phyloP scores from a whole-genome alignment of 2,888 invertebrate genomes.

The Sarcophaga variegata region DNA sequence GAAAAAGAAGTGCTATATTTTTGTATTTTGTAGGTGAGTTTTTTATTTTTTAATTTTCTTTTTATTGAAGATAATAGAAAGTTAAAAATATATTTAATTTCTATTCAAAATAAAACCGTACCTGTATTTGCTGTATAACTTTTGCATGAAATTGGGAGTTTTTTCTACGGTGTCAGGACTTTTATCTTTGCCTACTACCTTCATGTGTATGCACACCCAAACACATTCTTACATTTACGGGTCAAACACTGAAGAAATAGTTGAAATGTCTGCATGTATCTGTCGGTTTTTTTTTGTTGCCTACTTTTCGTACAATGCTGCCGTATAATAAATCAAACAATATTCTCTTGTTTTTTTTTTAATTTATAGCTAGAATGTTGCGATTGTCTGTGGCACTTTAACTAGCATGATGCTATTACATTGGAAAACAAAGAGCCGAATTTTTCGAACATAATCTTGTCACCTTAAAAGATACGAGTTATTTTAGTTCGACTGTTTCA shows the following conservation, averaged over 20 bases:
- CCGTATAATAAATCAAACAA: conserved; percentile 11
- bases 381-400: too few relatives aligned
- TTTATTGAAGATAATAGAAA: neutral
- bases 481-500: too few relatives aligned
- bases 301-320: conserved; percentile 27
- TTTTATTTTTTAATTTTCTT: neutral
- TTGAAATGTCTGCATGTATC: conserved; percentile 66
- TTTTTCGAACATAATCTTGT: too few relatives aligned
- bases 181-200: conserved; percentile 24
- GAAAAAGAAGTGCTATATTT: conserved; percentile 10
- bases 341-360: too few relatives aligned
- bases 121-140: neutral
- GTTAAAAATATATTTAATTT: neutral
- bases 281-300: conserved; percentile 53
- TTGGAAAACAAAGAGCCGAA: too few relatives aligned
- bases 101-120: neutral
- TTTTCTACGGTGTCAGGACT: conserved; percentile 28
- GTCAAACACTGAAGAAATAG: conserved; percentile 36
- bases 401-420: too few relatives aligned
- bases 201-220: conserved; percentile 4
- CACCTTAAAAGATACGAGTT: too few relatives aligned
- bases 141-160: conserved; percentile 28
- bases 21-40: conserved; percentile 35
- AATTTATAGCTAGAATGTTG: too few relatives aligned
- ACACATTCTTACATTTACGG: conserved; percentile 39